Evolutionary conservation across 2,113 vertebrate genomes (phyloP).

Genomic region (Machaerirhynchus nigripectus): DNA sequence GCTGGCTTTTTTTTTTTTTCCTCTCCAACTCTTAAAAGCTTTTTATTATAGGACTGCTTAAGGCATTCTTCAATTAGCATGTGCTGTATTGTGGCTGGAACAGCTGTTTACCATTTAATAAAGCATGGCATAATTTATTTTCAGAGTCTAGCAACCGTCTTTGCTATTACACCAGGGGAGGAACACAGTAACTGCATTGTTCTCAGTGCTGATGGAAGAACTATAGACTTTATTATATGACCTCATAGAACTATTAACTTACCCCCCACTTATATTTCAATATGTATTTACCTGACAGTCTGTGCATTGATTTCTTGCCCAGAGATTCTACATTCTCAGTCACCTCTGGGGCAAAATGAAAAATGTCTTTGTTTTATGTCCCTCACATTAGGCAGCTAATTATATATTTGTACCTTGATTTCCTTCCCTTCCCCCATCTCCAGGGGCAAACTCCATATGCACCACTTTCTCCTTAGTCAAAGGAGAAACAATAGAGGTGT

Average conservation of each 20-base stretch:
- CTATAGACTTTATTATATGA: conserved; percentile 38
- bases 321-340: conserved; percentile 19
- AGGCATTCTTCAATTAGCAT: conserved; percentile 78
- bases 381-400: conserved; percentile 46
- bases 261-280: conserved; percentile 42
- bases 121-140: conserved; percentile 75
- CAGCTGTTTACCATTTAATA: conserved; percentile 84
- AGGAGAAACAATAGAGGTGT: neutral
- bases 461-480: neutral
- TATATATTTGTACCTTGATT: conserved; percentile 60
- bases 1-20: neutral
- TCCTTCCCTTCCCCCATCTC: conserved; percentile 40
- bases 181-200: conserved; percentile 43
- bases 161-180: conserved; percentile 39
- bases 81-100: conserved; percentile 77
- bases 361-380: conserved; percentile 44
- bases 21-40: conserved; percentile 45
- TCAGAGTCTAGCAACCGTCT: conserved; percentile 47
- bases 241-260: conserved; percentile 53
- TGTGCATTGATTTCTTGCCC: conserved; percentile 27
- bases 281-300: conserved; percentile 55
- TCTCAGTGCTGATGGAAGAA: conserved; percentile 29
- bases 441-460: neutral
- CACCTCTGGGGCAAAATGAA: conserved; percentile 52
- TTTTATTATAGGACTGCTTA: conserved; percentile 78